These are phyloP conservation scores for Cremastinae sp. DNA, from an alignment of 2,888 invertebrate species.

Conservation along the genomic window DNA sequence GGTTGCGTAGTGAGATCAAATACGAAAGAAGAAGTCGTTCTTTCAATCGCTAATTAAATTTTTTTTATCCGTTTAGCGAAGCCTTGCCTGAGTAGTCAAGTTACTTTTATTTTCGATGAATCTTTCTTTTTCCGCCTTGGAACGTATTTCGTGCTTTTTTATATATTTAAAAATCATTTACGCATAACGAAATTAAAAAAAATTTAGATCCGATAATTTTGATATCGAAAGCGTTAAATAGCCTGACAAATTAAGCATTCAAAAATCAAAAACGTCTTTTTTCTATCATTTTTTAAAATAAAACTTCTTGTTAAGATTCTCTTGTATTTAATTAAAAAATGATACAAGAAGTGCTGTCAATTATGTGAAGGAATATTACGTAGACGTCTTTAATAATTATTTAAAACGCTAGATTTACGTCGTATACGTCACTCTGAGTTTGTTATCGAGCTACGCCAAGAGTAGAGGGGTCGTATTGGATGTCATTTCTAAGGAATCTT, in stretches of 20 bases:
- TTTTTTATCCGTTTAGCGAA: constrained; percentile 77
- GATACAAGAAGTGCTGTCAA: too few species aligned
- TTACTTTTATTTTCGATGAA: constrained; percentile 61
- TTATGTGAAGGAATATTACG: background rate
- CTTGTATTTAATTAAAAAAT: too few species aligned
- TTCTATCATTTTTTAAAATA: too few species aligned
- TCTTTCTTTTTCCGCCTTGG: constrained; percentile 38
- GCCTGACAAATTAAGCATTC: too few species aligned
- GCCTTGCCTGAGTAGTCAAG: constrained; percentile 67
- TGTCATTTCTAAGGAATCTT: constrained; percentile 78
- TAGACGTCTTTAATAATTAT: constrained; percentile 40
- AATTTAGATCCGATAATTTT: too few species aligned
- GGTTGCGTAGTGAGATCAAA: constrained; percentile 26
- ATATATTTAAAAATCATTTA: constrained; percentile 56
- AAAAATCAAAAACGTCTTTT: too few species aligned
- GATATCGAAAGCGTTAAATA: too few species aligned
- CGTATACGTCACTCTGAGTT: constrained; percentile 47
- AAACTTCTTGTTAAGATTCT: too few species aligned
- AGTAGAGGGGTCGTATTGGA: constrained; percentile 65
- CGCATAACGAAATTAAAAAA: too few species aligned
- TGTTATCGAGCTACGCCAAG: constrained; percentile 64
- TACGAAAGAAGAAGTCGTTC: constrained; percentile 47
- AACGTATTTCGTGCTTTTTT: constrained; percentile 1
- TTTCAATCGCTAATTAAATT: constrained; percentile 75
- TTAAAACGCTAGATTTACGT: constrained; percentile 10